phyloP scores from a whole-genome alignment of 1,140 invertebrate genomes.

The Drosophila prosaltans region DNA sequence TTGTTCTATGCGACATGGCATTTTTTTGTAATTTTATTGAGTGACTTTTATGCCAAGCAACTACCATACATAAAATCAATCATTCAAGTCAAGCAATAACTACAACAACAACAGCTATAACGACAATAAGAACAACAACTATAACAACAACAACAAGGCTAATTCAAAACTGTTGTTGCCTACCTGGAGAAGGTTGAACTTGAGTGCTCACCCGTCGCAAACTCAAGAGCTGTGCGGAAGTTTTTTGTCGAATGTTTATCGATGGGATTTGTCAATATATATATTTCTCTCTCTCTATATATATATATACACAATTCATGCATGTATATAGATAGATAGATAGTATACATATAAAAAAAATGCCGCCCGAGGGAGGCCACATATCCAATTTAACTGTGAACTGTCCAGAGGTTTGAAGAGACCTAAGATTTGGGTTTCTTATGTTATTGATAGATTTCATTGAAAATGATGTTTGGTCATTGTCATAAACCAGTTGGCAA shows the following conservation, averaged over 20 bases:
- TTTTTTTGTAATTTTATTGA: slow-evolving; percentile 80
- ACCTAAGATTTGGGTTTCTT: slow-evolving; percentile 23
- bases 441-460: slow-evolving; percentile 53
- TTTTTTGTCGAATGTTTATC: slow-evolving; percentile 71
- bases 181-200: slow-evolving; percentile 68
- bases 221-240: slow-evolving; percentile 50
- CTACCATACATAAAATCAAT: slow-evolving; percentile 78
- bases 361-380: slow-evolving; percentile 65
- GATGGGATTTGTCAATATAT: slow-evolving; percentile 68
- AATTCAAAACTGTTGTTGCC: slow-evolving; percentile 38
- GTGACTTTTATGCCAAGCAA: slow-evolving; percentile 76
- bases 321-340: not conserved
- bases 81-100: slow-evolving; percentile 51
- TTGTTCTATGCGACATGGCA: slow-evolving; percentile 73
- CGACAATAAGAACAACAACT: slow-evolving; percentile 15
- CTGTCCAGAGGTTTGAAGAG: slow-evolving; percentile 34
- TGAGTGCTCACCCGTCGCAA: slow-evolving; percentile 39
- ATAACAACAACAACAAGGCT: slow-evolving; percentile 37
- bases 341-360: slow-evolving; percentile 32
- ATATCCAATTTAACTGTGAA: slow-evolving; percentile 63
- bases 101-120: slow-evolving; percentile 1
- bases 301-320: not conserved
- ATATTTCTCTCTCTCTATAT: not conserved
- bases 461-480: slow-evolving; percentile 46
- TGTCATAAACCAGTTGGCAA: slow-evolving; percentile 53